Conservation (phyloP, 2,888 invertebrate species). For the Limnephilus auricula region DNA sequence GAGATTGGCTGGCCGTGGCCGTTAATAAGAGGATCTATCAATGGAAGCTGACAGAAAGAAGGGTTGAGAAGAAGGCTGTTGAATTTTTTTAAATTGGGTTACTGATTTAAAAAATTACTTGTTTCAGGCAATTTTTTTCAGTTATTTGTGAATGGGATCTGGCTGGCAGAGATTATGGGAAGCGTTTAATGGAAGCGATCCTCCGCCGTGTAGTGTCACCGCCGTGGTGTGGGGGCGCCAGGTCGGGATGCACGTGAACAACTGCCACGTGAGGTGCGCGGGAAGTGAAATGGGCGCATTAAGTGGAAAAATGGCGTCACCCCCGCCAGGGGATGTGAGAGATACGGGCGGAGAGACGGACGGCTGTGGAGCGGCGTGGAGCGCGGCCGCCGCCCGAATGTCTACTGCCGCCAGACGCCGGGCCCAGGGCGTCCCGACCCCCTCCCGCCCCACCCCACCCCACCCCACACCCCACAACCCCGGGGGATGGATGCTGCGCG, state of each 20-base stretch:
- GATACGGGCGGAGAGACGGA: constrained; percentile 25
- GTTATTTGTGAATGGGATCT: not conserved
- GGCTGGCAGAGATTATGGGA: not conserved
- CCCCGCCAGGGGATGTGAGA: constrained; percentile 12
- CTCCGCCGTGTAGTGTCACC: constrained; percentile 19
- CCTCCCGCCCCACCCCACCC: constrained; percentile 69
- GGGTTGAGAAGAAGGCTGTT: no score
- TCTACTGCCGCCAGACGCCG: constrained; percentile 79
- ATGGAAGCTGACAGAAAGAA: not conserved
- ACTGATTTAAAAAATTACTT: not conserved
- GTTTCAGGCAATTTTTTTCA: not conserved
- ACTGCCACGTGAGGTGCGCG: constrained; percentile 34
- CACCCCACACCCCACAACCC: constrained; percentile 72
- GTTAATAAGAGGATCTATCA: not conserved
- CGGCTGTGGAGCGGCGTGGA: constrained; percentile 70
- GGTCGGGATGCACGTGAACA: constrained; percentile 33
- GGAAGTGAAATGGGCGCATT: constrained; percentile 37
- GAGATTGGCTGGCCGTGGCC: not conserved
- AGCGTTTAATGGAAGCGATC: not conserved
- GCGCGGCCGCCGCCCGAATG: constrained; percentile 78
- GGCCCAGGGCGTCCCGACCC: constrained; percentile 72
- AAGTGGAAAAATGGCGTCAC: constrained; percentile 37
- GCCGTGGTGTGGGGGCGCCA: constrained; percentile 7
- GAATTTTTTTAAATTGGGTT: not conserved
- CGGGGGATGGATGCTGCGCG: constrained; percentile 67